These are phyloP conservation scores for Clamator glandarius DNA, from an alignment of 2,797 vertebrate species.

Conservation along the genomic window DNA sequence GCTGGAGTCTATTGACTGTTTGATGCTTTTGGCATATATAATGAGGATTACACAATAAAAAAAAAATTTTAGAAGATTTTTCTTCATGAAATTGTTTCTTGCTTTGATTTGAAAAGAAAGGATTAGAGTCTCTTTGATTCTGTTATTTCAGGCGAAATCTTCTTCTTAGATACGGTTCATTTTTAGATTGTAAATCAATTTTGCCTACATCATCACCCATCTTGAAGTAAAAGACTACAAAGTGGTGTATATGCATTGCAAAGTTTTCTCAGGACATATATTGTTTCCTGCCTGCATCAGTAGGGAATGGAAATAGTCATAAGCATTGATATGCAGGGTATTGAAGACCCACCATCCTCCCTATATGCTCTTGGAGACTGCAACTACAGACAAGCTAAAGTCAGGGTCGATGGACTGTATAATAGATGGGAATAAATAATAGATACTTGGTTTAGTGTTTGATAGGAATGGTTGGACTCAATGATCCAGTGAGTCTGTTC, in stretches of 20 bases:
- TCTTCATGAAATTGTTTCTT: neutral
- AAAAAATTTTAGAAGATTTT: neutral
- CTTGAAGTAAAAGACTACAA: neutral
- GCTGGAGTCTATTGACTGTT: neutral
- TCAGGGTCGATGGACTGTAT: neutral
- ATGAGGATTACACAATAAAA: neutral
- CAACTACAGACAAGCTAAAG: neutral
- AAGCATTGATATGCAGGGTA: neutral
- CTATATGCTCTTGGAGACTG: neutral
- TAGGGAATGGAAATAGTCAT: neutral
- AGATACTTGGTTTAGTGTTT: too few species aligned
- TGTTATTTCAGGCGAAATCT: neutral
- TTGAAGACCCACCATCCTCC: neutral
- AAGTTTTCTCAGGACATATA: neutral
- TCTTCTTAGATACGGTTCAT: neutral
- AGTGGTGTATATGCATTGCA: accelerated
- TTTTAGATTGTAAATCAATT: neutral
- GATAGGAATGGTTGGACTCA: too few species aligned
- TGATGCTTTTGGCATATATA: neutral
- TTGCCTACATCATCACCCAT: neutral
- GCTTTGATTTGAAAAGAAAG: neutral
- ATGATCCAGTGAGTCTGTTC: too few species aligned
- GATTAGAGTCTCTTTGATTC: neutral
- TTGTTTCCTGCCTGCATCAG: neutral
- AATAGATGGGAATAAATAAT: too few species aligned